Conservation (phyloP, 2,888 invertebrate genomes). For the Fragum whitleyi region DNA sequence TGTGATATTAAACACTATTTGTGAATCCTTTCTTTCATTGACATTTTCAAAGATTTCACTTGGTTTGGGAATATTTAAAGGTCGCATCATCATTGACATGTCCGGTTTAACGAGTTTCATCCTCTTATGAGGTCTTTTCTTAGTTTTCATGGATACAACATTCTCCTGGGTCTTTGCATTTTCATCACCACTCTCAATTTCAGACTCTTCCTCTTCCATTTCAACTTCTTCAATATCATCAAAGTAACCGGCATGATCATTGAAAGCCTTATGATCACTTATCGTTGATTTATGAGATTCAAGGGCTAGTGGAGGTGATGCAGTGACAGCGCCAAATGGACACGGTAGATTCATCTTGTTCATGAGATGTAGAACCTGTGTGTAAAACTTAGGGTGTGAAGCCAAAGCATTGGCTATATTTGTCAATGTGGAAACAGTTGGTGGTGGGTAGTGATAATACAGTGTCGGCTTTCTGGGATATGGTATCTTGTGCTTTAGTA, state of each 20-base stretch:
- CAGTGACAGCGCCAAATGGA: slow-evolving; percentile 89
- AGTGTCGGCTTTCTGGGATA: slow-evolving; percentile 84
- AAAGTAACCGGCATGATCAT: slow-evolving; percentile 3
- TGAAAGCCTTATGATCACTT: background rate
- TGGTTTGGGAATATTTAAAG: slow-evolving; percentile 47
- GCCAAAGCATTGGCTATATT: slow-evolving; percentile 92
- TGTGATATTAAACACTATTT: slow-evolving; percentile 54
- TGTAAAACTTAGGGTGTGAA: slow-evolving; percentile 93
- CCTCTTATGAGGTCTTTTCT: slow-evolving; percentile 84
- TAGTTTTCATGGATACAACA: background rate
- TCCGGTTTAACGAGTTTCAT: slow-evolving; percentile 84
- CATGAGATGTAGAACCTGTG: slow-evolving; percentile 94
- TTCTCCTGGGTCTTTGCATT: background rate
- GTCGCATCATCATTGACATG: slow-evolving; percentile 38
- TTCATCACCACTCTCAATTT: slow-evolving; percentile 89
- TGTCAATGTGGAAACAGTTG: slow-evolving; percentile 90
- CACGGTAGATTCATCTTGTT: slow-evolving; percentile 96
- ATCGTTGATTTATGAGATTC: slow-evolving; percentile 11
- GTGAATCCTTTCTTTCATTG: slow-evolving; percentile 79
- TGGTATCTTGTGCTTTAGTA: slow-evolving; percentile 51
- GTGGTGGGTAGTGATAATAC: slow-evolving; percentile 92
- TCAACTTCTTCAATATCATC: slow-evolving; percentile 66
- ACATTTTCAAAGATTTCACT: slow-evolving; percentile 80
- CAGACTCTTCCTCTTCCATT: slow-evolving; percentile 87
- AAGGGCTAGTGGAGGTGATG: slow-evolving; percentile 74